Evolutionary conservation across 1,140 invertebrate genomes (phyloP).

Genomic region (Drosophila repleta): DNA sequence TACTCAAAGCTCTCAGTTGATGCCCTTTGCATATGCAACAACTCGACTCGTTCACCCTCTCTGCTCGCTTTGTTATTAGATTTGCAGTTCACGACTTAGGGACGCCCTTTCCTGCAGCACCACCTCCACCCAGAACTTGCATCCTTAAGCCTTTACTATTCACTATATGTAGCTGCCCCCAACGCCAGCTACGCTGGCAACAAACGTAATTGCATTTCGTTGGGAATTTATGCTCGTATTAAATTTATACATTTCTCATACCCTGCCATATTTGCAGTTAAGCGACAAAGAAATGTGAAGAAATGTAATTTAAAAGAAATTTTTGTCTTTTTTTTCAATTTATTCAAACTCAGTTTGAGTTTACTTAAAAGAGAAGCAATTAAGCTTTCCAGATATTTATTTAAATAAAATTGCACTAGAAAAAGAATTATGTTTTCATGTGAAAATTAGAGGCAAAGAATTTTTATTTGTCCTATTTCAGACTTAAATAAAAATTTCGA

Average conservation of each 20-base stretch:
- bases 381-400: too few species aligned
- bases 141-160: constrained; percentile 11
- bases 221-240: constrained; percentile 64
- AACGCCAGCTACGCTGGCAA: constrained; percentile 25
- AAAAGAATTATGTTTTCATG: too few species aligned
- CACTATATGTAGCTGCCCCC: neutral
- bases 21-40: constrained; percentile 50
- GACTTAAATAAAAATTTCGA: too few species aligned
- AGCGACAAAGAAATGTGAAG: neutral
- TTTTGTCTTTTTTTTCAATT: neutral
- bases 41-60: constrained; percentile 42
- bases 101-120: neutral
- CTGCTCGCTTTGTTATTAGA: constrained; percentile 64
- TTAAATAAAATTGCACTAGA: too few species aligned
- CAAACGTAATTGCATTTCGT: constrained; percentile 76
- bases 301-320: neutral
- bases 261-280: neutral
- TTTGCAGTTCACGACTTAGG: constrained; percentile 56
- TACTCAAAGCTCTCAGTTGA: constrained; percentile 51
- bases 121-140: neutral
- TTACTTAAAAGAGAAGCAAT: too few species aligned
- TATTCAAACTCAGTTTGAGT: neutral
- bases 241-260: constrained; percentile 42
- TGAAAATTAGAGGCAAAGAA: too few species aligned
- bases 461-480: too few species aligned